phyloP scores from a whole-genome alignment of 2,797 vertebrate genomes.

The Eulemur albifrons region DNA sequence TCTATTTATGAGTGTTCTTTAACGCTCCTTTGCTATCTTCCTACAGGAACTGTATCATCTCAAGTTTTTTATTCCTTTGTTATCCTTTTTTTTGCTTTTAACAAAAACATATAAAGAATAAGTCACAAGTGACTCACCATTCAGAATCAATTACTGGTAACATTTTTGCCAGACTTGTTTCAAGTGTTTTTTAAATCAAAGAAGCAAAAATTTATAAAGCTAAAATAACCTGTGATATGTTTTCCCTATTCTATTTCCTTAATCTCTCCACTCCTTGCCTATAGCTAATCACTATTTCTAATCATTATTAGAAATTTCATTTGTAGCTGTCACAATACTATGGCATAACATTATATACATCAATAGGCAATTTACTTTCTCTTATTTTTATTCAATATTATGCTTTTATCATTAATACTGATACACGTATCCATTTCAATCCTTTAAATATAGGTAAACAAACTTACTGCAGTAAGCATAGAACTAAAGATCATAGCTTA shows the following conservation, averaged over 20 bases:
- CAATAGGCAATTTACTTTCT: not conserved
- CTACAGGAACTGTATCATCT: not conserved
- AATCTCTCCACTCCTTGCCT: not conserved
- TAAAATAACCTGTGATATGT: not conserved
- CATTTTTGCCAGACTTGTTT: not conserved
- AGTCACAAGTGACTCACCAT: not conserved
- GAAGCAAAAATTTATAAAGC: not conserved
- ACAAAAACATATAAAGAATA: constrained; percentile 20
- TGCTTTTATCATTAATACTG: not conserved
- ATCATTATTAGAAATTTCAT: not conserved
- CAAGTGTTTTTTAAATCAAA: not conserved
- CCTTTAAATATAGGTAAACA: not conserved
- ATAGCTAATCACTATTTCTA: not conserved
- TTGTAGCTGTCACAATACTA: not conserved
- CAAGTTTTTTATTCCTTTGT: not conserved
- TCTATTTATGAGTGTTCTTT: not conserved
- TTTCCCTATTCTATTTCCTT: not conserved
- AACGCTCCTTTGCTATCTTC: not conserved
- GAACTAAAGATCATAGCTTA: not conserved
- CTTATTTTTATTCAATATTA: not conserved
- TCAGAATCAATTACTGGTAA: not conserved
- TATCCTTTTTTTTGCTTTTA: constrained; percentile 3
- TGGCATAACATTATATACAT: not conserved
- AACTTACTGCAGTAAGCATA: not conserved
- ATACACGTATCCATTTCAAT: not conserved